Evolutionary conservation across 1,140 invertebrate genomes (phyloP), one percentile per base, ranked within the genome.

Genomic region (Drosophila parvula): DNA sequence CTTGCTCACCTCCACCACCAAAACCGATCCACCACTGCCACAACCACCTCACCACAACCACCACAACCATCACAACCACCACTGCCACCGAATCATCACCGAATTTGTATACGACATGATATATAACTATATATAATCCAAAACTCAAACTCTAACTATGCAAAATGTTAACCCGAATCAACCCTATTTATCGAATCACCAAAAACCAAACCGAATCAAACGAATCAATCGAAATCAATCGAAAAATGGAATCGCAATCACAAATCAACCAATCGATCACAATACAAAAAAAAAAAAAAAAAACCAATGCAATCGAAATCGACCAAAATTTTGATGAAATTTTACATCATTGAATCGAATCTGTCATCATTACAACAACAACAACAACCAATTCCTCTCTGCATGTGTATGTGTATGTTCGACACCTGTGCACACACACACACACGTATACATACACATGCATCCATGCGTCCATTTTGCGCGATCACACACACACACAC

Each of bases 321-420:
- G 22, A 76, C 53, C 40, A 65, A 64, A 61, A 74, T 61, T 43
- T 65, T 63, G 47, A 45, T 62, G 30, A 27, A 64, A 64, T 34
- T 61, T 36, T 28, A 40, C 47, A 62, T 40, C 22, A 58, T 58
- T 44, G 38, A 58, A 40, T 56, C 22, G 38, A 63, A 67, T 48
- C 57, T 18, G 36, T 71, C 68, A 71, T 59, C 44, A 55, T 38
- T 22, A 30, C 51, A 38, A 58, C 51, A 58, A 58, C 36, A 50
- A 50, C 48, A 50, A 50, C 48, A 51, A 65, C n/a, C 45, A 61
- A 53, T 36, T 50, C 44, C 44, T 45, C 50, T 59, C 48, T 76
- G 41, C 48, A 67, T 60, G 56, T 76, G 73, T 73, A 78, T 78
- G 63, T 77, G 73, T 73, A 78, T 78, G 63, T 77, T 43, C 74